A percentile compares a stretch with the other conserved stretches of the same genome.
phyloP scores from a whole-genome alignment of 2,113 vertebrate genomes.

The Toxotes chatareus region DNA sequence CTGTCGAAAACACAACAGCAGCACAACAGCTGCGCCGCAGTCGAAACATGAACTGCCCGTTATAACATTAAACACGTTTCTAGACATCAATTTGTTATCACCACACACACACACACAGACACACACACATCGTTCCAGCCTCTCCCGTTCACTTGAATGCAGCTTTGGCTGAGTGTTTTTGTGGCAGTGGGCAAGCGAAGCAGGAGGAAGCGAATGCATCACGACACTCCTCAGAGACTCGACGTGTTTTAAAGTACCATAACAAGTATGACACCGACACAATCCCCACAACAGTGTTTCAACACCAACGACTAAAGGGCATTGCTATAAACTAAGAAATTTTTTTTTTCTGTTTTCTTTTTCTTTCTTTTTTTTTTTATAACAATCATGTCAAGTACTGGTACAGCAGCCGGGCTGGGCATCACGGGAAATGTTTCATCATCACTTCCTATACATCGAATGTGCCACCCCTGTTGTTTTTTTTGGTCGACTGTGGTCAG shows the following conservation, averaged over 20 bases:
- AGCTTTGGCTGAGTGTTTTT: slow-evolving; percentile 47
- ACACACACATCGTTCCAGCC: slow-evolving; percentile 14
- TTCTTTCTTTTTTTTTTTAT: background rate
- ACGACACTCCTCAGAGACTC: slow-evolving; percentile 10
- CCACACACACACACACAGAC: slow-evolving; percentile 33
- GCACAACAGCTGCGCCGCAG: background rate
- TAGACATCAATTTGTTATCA: slow-evolving; percentile 8
- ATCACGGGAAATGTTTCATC: background rate
- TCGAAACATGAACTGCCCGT: background rate
- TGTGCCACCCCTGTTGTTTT: too few relatives aligned
- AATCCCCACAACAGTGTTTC: slow-evolving; percentile 8
- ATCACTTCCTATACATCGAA: background rate
- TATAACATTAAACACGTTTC: slow-evolving; percentile 9
- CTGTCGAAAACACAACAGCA: background rate
- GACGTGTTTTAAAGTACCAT: slow-evolving; percentile 40
- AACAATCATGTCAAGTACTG: slow-evolving; percentile 30
- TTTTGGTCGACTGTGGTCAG: background rate
- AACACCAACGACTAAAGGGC: slow-evolving; percentile 54
- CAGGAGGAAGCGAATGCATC: slow-evolving; percentile 27
- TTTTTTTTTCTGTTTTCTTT: background rate
- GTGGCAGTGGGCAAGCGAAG: slow-evolving; percentile 50
- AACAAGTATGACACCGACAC: slow-evolving; percentile 25
- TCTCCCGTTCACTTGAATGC: slow-evolving; percentile 26
- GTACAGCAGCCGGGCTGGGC: background rate
- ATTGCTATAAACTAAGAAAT: slow-evolving; percentile 14